These are phyloP conservation scores for Mnemiopsis leidyi DNA, from an alignment of 37 sponge, comb jelly and placozoan genomes.

Conservation along the genomic window DNA sequence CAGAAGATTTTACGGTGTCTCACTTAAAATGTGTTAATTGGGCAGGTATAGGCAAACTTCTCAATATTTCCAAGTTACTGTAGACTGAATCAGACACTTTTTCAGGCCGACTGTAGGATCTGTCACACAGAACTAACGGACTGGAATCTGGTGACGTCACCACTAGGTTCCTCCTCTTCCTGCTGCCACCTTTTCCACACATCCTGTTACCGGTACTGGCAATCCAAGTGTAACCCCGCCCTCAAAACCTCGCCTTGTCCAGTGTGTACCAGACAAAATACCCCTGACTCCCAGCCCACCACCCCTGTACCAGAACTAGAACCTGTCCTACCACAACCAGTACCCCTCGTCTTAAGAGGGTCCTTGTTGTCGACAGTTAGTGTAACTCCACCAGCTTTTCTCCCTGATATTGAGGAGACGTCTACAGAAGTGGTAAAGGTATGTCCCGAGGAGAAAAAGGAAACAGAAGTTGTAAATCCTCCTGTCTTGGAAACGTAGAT, in stretches of 20 bases:
- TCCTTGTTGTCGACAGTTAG: background rate
- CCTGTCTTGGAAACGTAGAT: background rate
- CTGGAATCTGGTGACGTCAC: background rate
- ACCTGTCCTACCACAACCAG: background rate
- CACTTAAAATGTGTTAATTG: too few species aligned
- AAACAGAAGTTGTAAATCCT: background rate
- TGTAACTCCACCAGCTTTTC: background rate
- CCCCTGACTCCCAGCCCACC: background rate
- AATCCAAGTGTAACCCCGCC: background rate
- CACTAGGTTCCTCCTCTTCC: background rate
- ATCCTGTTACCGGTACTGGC: slow-evolving; percentile 24
- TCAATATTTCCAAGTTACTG: too few species aligned
- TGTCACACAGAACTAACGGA: slow-evolving; percentile 31
- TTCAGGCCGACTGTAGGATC: slow-evolving; percentile 41
- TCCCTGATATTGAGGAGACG: background rate
- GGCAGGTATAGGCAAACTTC: too few species aligned
- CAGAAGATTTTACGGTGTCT: too few species aligned
- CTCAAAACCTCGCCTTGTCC: background rate
- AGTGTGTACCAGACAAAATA: background rate
- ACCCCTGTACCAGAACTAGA: background rate
- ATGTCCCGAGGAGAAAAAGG: background rate
- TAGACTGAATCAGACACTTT: too few species aligned
- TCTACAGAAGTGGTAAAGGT: background rate
- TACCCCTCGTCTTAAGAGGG: slow-evolving; percentile 8
- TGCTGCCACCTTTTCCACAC: slow-evolving; percentile 50